A percentile compares a stretch with the other conserved stretches of the same genome.
phyloP scores from a whole-genome alignment of 2,797 vertebrate species.

The Aulostomus chinensis region DNA sequence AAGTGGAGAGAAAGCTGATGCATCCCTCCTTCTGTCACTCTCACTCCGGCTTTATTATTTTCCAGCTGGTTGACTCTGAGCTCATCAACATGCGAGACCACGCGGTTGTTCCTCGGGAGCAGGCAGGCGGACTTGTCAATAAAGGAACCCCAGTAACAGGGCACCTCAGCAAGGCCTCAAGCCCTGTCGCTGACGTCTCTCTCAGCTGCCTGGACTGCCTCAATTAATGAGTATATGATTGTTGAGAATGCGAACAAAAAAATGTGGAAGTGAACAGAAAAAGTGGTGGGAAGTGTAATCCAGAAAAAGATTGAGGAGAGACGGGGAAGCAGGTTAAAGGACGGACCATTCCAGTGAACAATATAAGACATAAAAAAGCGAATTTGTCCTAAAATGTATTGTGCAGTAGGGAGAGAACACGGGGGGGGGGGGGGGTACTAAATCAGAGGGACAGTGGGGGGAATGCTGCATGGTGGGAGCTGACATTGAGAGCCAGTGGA shows the following conservation, averaged over 20 bases:
- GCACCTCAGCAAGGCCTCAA: no score
- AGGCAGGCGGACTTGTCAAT: conserved; percentile 61
- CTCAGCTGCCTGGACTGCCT: conserved; percentile 45
- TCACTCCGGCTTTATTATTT: conserved; percentile 9
- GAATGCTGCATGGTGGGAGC: conserved; percentile 32
- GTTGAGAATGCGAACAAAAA: no score
- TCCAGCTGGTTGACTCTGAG: no score
- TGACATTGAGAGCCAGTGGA: conserved; percentile 53
- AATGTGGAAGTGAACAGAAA: no score
- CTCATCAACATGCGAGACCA: conserved; percentile 69
- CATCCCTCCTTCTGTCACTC: conserved; percentile 38
- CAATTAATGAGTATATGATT: conserved; percentile 56
- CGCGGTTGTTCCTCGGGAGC: conserved; percentile 36
- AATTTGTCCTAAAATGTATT: conserved; percentile 25
- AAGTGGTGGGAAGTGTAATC: no score
- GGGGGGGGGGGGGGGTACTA: no score
- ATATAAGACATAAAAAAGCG: no score
- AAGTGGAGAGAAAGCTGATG: conserved; percentile 6
- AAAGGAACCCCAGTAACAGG: conserved; percentile 56
- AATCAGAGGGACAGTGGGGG: conserved; percentile 32
- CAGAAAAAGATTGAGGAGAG: no score
- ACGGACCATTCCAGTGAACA: no score
- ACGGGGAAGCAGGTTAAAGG: no score
- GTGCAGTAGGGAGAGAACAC: conserved; percentile 9
- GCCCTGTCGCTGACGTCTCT: no score